Base-by-base conservation (phyloP, 2,113 vertebrate genomes). In the Thinocorus orbignyianus region DNA sequence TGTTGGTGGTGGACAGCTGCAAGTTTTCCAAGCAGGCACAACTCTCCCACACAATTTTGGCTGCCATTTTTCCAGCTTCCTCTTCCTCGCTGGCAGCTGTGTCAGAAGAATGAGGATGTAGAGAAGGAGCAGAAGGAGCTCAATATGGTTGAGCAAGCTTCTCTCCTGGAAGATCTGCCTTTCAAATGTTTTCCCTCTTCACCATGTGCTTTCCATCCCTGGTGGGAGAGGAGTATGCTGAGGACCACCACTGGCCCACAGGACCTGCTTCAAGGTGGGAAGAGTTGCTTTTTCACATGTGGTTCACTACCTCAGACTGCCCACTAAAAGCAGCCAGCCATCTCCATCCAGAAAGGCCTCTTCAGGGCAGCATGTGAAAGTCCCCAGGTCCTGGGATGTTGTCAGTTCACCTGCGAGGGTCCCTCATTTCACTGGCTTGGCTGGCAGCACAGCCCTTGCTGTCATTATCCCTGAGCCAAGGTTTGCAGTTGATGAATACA, bases 171-270 rank as follows among this genome's bases (percentile, higher is more conserved):
- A 79, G 33, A 72, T 61, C 5, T 52, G 26, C 31, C n/a, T 44
- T 64, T 90, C 52, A 69, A 60, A n/a, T 14, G 2, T 33, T 39
- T 81, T 91, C 19, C 5, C 6, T 46, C 8, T 23, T 74, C 37
- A 35, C 54, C 37, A 39, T 0, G 10, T 1, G 0, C 28, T 89
- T 92, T 70, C n/a, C 1, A 1, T 49, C 54, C 39, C 35, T 1
- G 0, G 10, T 41, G 46, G 57, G 31, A 87, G 10, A 91, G 7
- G 25, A 68, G 8, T 30, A 20, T 23, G 39, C 42, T 54, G 39
- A 41, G 20, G 57, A 33, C 23, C 39, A 87, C 26, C 13, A n/a
- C 49, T 57, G n/a, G 12, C 28, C 35, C 37, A 57, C 10, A 22
- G 60, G n/a, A 64, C 0, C 0, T 84, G 30, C 39, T 74, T 62